Percentiles rank a stretch among this genome's conserved stretches.
phyloP scores from a whole-genome alignment of 2,113 vertebrate species.

The Pelmatolapia mariae region DNA sequence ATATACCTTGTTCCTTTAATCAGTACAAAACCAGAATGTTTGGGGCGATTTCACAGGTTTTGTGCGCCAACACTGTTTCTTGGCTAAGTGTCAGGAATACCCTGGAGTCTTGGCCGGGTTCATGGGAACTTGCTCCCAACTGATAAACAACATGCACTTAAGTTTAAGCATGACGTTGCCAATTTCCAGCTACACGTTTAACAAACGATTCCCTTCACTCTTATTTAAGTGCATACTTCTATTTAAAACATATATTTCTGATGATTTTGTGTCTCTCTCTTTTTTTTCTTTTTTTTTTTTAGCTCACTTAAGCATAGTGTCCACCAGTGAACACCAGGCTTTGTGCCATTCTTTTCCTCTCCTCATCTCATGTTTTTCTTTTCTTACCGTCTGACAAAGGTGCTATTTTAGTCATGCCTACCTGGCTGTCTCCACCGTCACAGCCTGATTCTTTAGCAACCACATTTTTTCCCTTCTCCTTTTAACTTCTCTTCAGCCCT shows the following conservation, averaged over 20 bases:
- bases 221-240: background rate
- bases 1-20: background rate
- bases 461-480: background rate
- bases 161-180: background rate
- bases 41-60: background rate
- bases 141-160: background rate
- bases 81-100: background rate
- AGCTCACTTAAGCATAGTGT: background rate
- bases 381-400: background rate
- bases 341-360: background rate
- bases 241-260: background rate
- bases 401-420: background rate
- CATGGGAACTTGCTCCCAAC: background rate
- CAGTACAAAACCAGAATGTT: background rate
- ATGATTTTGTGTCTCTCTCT: background rate
- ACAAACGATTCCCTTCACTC: background rate
- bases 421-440: background rate
- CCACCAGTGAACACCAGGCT: background rate
- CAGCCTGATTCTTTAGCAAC: background rate
- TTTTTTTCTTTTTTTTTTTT: rapidly evolving
- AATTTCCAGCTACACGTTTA: background rate
- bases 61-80: background rate
- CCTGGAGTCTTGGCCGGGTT: background rate
- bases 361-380: background rate
- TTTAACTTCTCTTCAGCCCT: background rate